These are phyloP conservation scores for Drosophila melanogaster DNA, from an alignment of 1,140 invertebrate species.

Conservation along the genomic window Release_6_plus_ISO1_MT NT_033777.3:30045501-30046000, in stretches of 20 bases:
- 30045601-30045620: constrained; percentile 90
- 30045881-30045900: neutral
- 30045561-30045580: constrained; percentile 98
- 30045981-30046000: neutral
- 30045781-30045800: constrained; percentile 76
- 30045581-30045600: constrained; percentile 99
- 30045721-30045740: constrained; percentile 98
- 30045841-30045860: neutral
- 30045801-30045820: constrained; percentile 14
- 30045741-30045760: constrained; percentile 95
- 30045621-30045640: constrained; percentile 81
- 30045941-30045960: neutral
- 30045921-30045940: neutral
- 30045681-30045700: constrained; percentile 96
- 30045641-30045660: neutral
- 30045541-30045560: constrained; percentile 99
- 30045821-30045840: neutral
- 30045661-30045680: neutral
- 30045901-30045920: neutral
- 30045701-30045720: constrained; percentile 98
- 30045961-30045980: neutral
- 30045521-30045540: constrained; percentile 97
- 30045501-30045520: constrained; percentile 98
- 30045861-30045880: too few relatives aligned
- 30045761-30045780: constrained; percentile 95